phyloP scores from a whole-genome alignment of 2,888 invertebrate species.

The Alviniconcha strummeri region DNA sequence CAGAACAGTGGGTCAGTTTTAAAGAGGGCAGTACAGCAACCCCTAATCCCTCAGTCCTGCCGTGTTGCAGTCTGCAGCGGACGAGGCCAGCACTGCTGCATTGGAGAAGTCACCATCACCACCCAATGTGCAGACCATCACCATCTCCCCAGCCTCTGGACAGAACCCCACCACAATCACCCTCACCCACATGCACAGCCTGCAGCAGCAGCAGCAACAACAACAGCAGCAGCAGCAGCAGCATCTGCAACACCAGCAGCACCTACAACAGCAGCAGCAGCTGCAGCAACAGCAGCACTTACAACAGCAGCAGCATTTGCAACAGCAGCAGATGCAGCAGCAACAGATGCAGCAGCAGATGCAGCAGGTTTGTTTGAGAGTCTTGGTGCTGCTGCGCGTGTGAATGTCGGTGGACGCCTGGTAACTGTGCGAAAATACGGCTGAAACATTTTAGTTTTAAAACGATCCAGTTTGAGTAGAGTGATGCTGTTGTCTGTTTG shows the following conservation, averaged over 20 bases:
- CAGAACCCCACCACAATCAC: slow-evolving; percentile 40
- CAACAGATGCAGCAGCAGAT: slow-evolving; percentile 12
- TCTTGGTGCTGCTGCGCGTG: background rate
- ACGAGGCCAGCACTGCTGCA: slow-evolving; percentile 40
- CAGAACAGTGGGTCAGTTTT: no score
- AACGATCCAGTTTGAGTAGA: no score
- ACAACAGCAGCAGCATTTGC: slow-evolving; percentile 39
- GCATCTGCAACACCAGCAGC: slow-evolving; percentile 31
- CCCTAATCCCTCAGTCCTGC: background rate
- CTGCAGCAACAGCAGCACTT: slow-evolving; percentile 28
- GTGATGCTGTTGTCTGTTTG: no score
- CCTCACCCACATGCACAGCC: slow-evolving; percentile 12
- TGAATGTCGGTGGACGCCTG: no score
- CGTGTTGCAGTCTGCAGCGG: slow-evolving; percentile 49
- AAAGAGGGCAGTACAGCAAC: no score
- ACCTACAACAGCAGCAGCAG: slow-evolving; percentile 24
- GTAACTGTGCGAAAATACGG: no score
- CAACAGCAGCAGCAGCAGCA: slow-evolving; percentile 31
- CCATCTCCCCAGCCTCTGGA: slow-evolving; percentile 43
- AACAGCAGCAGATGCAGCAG: slow-evolving; percentile 37
- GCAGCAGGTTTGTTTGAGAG: slow-evolving; percentile 6
- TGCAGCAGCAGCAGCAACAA: slow-evolving; percentile 28
- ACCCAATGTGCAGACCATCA: slow-evolving; percentile 37
- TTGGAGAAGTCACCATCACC: slow-evolving; percentile 51
- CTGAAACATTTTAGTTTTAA: no score